Percentiles rank a stretch among this genome's conserved stretches.
These are phyloP conservation scores for Hippocampus kuda DNA, from an alignment of 2,797 vertebrate species.

Conservation along the genomic window DNA sequence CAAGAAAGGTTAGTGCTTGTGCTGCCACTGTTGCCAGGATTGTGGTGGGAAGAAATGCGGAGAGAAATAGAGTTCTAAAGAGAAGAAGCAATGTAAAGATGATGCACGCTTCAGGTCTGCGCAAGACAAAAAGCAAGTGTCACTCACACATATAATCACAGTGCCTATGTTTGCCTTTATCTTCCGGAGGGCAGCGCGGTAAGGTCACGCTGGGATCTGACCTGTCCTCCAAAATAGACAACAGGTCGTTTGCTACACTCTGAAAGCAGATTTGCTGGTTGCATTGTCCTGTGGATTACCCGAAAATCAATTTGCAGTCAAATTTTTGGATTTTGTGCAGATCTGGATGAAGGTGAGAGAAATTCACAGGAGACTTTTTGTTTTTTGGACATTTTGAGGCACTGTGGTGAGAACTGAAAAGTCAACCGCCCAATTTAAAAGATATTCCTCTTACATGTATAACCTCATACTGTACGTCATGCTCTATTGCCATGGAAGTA, in stretches of 20 bases:
- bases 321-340: background rate
- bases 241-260: constrained; percentile 22
- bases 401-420: background rate
- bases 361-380: background rate
- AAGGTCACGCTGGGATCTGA: constrained; percentile 40
- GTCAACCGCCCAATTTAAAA: background rate
- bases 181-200: constrained; percentile 27
- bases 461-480: background rate
- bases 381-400: background rate
- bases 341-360: background rate
- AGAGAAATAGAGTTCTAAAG: constrained; percentile 38
- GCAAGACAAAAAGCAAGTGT: constrained; percentile 33
- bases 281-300: background rate
- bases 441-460: background rate
- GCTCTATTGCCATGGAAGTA: background rate
- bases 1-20: constrained; percentile 37
- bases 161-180: constrained; percentile 39
- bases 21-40: constrained; percentile 21
- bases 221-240: constrained; percentile 38
- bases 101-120: constrained; percentile 27
- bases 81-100: constrained; percentile 36
- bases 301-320: background rate
- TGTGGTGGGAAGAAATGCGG: constrained; percentile 35
- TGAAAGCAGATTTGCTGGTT: constrained; percentile 38
- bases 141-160: constrained; percentile 16